Evolutionary conservation across 2,888 invertebrate genomes (phyloP).

Genomic region (Mayetiola destructor): DNA sequence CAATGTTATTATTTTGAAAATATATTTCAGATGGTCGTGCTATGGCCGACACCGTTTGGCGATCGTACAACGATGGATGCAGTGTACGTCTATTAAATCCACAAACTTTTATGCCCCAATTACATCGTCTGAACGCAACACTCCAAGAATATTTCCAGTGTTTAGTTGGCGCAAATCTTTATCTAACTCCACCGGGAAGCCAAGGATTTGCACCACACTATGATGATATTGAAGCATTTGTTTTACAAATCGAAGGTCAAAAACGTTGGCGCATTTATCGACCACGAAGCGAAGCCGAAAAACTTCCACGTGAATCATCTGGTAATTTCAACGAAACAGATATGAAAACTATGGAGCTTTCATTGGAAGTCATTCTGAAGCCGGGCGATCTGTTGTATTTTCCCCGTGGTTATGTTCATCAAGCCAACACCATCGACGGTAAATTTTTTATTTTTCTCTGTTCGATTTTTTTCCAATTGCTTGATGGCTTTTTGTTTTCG

Average conservation of each 20-base stretch:
- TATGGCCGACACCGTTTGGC: conserved; percentile 54
- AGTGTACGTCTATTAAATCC: conserved; percentile 73
- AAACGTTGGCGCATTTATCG: conserved; percentile 84
- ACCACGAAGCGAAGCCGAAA: conserved; percentile 40
- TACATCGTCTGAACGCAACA: conserved; percentile 53
- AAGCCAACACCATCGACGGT: conserved; percentile 70
- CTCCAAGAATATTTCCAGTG: conserved; percentile 89
- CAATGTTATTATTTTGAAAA: too few relatives aligned
- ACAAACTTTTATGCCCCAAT: conserved; percentile 57
- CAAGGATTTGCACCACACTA: conserved; percentile 99
- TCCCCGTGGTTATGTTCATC: conserved; percentile 77
- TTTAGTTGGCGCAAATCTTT: conserved; percentile 90
- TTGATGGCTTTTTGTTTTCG: too few relatives aligned
- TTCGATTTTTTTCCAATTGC: too few relatives aligned
- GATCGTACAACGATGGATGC: conserved; percentile 75
- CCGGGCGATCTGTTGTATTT: conserved; percentile 89
- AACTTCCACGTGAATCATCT: conserved; percentile 71
- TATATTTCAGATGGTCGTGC: conserved; percentile 1
- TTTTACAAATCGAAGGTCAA: conserved; percentile 82
- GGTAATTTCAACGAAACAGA: conserved; percentile 54
- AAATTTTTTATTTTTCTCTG: too few relatives aligned
- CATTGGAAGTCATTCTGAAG: conserved; percentile 61
- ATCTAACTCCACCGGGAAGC: conserved; percentile 85
- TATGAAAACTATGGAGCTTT: conserved; percentile 64
- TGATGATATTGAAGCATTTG: conserved; percentile 97